Evolutionary conservation across 1,140 invertebrate species (phyloP), one percentile per base, ranked within the genome.

Genomic region (Hycleus cichorii): DNA sequence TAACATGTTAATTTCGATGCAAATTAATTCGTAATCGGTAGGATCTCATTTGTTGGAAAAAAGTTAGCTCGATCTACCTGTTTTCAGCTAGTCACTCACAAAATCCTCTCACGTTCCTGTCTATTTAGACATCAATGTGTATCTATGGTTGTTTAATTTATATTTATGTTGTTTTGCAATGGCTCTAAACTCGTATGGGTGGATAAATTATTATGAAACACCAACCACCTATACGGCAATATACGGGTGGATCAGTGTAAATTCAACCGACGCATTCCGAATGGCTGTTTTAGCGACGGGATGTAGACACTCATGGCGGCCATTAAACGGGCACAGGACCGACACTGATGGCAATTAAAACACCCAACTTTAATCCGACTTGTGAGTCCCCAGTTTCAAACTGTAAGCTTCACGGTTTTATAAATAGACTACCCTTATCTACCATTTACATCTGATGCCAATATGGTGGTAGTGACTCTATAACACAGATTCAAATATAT

Each of bases 221-320:
- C 40, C 9, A 4, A 42, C 9, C 40, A 42, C 40, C 9, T 11
- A 42, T 4, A 42, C 5, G 9, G 40, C 4, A 7, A 42, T 42
- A 42, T n/a, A 42, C 53, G 40, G 24, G n/a, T 49, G 52, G 47
- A 60, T 60, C 47, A 56, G 54, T 50, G 46, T 51, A 57, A 60
- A 60, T 56, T 47, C 49, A 39, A 25, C 40, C 54, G 49, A 52
- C 49, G 53, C 62, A 53, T 54, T 18, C 52, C 53, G 55, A 63
- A 59, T 56, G 45, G 57, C 51, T 62, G 57, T 54, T 62, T 62
- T 62, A 55, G 43, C 55, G 57, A 54, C 60, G 58, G 60, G 62
- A 59, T 58, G 62, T 47, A 48, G 42, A 42, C 47, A 59, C 53
- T 59, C 57, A 51, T 52, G 62, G 50, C 57, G 26, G 58, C 58